phyloP scores from a whole-genome alignment of 2,113 vertebrate genomes.

The Suncus etruscus region DNA sequence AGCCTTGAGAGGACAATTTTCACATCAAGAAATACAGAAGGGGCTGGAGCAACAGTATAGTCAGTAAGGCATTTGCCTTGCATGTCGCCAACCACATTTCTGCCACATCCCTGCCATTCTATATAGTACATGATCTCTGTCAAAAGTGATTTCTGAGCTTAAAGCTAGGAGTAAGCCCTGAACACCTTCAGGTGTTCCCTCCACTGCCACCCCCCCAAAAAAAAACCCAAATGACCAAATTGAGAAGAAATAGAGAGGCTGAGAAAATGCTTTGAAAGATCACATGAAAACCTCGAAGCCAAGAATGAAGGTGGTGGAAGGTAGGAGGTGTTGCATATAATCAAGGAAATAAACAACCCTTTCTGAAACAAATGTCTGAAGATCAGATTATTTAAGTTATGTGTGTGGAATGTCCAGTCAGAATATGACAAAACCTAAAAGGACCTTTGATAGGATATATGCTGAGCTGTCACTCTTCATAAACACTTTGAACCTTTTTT shows the following conservation, averaged over 20 bases:
- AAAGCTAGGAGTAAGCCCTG: too few relatives aligned
- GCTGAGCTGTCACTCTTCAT: not conserved
- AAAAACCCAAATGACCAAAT: too few relatives aligned
- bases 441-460: not conserved
- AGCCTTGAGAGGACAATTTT: slow-evolving; percentile 63
- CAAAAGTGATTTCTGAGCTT: too few relatives aligned
- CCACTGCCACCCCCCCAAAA: too few relatives aligned
- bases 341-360: not conserved
- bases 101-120: too few relatives aligned
- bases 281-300: not conserved
- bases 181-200: too few relatives aligned
- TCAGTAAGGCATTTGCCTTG: too few relatives aligned
- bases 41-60: not conserved
- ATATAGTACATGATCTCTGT: too few relatives aligned
- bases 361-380: not conserved
- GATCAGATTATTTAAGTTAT: not conserved
- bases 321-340: not conserved
- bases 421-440: not conserved
- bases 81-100: not conserved
- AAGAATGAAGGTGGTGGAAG: not conserved
- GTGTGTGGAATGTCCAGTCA: not conserved
- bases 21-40: slow-evolving; percentile 27
- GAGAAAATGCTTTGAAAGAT: too few relatives aligned
- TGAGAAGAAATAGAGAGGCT: not conserved
- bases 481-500: not conserved